These are phyloP conservation scores for Acanthosepion esculentum DNA, from an alignment of 2,888 invertebrate species.

Conservation along the genomic window DNA sequence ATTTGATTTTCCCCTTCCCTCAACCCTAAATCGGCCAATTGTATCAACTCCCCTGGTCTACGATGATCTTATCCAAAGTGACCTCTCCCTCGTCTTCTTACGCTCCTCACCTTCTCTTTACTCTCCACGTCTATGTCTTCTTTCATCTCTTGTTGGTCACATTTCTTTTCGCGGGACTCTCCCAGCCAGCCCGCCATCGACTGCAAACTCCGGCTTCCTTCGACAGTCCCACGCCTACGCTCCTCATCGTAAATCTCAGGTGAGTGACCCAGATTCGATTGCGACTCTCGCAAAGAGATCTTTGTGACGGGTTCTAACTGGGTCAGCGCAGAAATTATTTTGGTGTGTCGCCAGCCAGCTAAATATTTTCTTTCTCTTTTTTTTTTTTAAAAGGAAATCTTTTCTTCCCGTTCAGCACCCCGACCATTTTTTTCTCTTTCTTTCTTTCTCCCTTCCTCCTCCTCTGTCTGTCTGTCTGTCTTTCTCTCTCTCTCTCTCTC, in stretches of 20 bases:
- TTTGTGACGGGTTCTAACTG: neutral
- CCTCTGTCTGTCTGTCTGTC: too few species aligned
- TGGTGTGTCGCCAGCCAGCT: too few species aligned
- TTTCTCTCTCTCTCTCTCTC: too few species aligned
- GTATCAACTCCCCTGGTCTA: too few species aligned
- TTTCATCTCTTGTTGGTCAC: neutral
- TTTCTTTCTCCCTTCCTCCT: too few species aligned
- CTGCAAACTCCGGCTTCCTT: neutral
- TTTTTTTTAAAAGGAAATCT: too few species aligned
- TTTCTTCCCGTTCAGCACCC: too few species aligned
- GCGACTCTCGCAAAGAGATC: neutral
- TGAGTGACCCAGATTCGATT: neutral
- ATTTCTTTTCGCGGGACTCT: neutral
- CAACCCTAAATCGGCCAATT: too few species aligned
- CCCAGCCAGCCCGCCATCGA: neutral
- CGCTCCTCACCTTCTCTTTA: neutral
- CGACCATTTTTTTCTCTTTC: too few species aligned
- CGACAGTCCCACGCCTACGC: neutral
- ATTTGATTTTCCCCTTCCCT: too few species aligned
- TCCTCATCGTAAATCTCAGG: neutral
- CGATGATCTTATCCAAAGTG: too few species aligned
- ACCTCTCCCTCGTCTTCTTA: neutral
- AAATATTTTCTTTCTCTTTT: too few species aligned
- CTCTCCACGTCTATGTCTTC: neutral
- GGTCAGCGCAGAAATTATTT: neutral